Evolutionary conservation across 1,140 invertebrate species (phyloP).

Genomic region (Brachionus calyciflorus): DNA sequence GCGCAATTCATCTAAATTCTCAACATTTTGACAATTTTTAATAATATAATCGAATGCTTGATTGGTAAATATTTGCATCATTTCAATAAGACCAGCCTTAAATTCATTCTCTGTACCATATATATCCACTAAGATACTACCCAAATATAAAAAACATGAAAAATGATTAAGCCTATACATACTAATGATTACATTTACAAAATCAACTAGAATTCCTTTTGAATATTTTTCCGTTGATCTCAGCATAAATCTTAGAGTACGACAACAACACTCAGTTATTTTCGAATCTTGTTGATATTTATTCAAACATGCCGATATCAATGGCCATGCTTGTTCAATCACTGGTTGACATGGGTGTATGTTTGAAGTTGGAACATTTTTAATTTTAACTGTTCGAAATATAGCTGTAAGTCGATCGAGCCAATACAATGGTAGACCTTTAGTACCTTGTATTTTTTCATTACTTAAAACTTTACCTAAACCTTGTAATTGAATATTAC

Average conservation of each 20-base stretch:
- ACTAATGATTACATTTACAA: conserved; percentile 66
- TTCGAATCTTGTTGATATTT: conserved; percentile 77
- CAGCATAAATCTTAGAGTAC: conserved; percentile 54
- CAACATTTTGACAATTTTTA: conserved; percentile 78
- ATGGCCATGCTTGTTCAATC: conserved; percentile 74
- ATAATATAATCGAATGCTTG: conserved; percentile 68
- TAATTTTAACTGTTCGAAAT: conserved; percentile 64
- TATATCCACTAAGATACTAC: conserved; percentile 91
- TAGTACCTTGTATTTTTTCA: conserved; percentile 50
- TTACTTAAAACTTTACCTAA: conserved; percentile 52
- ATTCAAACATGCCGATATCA: conserved; percentile 73
- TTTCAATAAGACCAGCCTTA: conserved; percentile 72
- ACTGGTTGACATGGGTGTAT: conserved; percentile 77
- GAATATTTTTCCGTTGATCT: conserved; percentile 25
- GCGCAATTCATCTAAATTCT: conserved; percentile 70
- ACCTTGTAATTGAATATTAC: conserved; percentile 50
- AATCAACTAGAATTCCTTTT: background rate
- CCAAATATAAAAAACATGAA: conserved; percentile 90
- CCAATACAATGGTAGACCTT: conserved; percentile 73
- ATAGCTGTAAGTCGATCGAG: conserved; percentile 84
- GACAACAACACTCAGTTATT: conserved; percentile 85
- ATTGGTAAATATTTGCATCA: conserved; percentile 66
- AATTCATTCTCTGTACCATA: conserved; percentile 73
- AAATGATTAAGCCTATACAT: conserved; percentile 80
- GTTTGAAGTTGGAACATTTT: background rate